Conservation (phyloP, 1,140 invertebrate species). For the Nasonia vitripennis region DNA sequence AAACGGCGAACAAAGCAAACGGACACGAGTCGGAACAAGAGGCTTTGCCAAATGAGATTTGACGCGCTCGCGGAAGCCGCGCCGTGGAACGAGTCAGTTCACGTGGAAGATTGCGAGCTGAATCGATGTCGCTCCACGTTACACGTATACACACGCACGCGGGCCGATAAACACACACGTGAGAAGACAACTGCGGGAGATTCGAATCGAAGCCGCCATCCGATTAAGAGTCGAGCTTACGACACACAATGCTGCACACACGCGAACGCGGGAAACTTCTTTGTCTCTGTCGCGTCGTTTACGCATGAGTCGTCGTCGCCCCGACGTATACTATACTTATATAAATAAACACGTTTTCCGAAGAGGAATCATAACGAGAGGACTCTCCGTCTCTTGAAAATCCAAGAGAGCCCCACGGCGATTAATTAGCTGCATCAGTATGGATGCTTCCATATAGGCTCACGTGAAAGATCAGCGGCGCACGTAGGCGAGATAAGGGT, state of each 20-base stretch:
- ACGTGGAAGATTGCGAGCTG: neutral
- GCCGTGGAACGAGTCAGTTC: neutral
- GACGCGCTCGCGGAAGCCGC: slow-evolving; percentile 3
- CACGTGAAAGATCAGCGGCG: neutral
- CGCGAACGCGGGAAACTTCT: neutral
- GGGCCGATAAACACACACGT: slow-evolving; percentile 9
- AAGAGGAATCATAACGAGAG: too few relatives aligned
- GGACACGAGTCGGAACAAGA: neutral
- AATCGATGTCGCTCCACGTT: neutral
- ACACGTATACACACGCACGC: neutral
- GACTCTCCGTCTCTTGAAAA: too few relatives aligned
- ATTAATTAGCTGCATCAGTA: too few relatives aligned
- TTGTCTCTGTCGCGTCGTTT: neutral
- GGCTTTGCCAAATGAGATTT: slow-evolving; percentile 40
- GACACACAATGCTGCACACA: neutral
- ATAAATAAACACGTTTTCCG: too few relatives aligned
- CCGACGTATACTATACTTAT: too few relatives aligned
- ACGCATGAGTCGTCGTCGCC: neutral
- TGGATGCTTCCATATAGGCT: too few relatives aligned
- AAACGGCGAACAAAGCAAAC: neutral
- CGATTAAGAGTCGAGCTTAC: neutral
- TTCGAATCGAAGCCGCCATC: neutral
- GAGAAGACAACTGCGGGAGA: neutral
- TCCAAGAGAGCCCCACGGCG: too few relatives aligned
- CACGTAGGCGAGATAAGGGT: slow-evolving; percentile 7